Percentiles rank a stretch among this genome's conserved stretches.
These are phyloP conservation scores for Tipula lateralis DNA, from an alignment of 2,888 invertebrate genomes.

Conservation along the genomic window DNA sequence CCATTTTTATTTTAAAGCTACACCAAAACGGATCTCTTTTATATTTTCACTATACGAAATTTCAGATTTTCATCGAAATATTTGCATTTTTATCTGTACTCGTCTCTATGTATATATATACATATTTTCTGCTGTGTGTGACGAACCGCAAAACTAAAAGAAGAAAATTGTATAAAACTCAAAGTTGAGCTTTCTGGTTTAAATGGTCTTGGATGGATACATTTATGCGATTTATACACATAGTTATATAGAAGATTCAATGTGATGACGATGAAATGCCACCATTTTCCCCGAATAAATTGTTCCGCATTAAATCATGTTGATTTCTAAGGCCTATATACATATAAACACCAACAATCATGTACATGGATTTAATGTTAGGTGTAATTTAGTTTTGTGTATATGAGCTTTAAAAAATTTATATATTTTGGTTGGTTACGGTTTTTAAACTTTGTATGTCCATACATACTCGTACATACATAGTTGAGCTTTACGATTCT, in stretches of 20 bases:
- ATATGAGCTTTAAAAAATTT: neutral
- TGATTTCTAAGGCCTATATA: neutral
- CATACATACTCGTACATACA: neutral
- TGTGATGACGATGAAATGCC: neutral
- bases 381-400: neutral
- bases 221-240: neutral
- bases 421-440: neutral
- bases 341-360: neutral
- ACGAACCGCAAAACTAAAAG: neutral
- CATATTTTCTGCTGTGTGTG: neutral
- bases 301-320: neutral
- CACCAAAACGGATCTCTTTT: neutral
- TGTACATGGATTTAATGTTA: neutral
- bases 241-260: neutral
- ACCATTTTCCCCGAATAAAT: neutral
- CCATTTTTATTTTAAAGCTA: neutral
- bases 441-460: neutral
- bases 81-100: neutral
- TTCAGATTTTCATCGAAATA: neutral
- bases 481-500: neutral
- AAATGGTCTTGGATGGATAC: neutral
- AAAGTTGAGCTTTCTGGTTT: neutral
- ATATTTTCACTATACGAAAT: neutral
- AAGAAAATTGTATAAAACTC: neutral
- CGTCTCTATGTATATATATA: neutral